Percentiles rank a stretch among this genome's conserved stretches.
These are phyloP conservation scores for Conopomorpha cramerella DNA, from an alignment of 1,140 invertebrate genomes.

Conservation along the genomic window DNA sequence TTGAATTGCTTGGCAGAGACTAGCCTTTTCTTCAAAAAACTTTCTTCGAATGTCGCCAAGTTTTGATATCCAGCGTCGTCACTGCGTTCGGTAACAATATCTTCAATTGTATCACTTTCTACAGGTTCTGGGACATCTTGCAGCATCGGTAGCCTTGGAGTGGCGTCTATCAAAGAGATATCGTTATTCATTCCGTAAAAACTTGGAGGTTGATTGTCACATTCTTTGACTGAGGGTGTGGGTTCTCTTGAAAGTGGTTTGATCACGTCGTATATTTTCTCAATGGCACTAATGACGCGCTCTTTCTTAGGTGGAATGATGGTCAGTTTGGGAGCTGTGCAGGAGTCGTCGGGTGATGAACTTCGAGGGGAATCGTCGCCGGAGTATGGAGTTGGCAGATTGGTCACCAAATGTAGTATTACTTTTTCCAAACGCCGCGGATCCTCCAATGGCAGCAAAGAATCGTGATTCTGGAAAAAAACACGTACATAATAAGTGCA, in stretches of 20 bases:
- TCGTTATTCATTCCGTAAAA: no score
- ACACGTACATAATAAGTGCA: no score
- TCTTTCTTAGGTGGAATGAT: conserved; percentile 56
- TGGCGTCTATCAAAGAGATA: no score
- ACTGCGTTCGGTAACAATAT: no score
- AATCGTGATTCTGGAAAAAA: conserved; percentile 11
- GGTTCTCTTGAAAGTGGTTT: conserved; percentile 7
- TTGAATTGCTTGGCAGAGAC: no score
- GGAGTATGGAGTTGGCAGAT: conserved; percentile 55
- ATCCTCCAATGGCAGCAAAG: conserved; percentile 61
- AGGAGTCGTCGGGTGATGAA: conserved; percentile 6
- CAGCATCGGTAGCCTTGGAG: no score
- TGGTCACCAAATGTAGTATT: conserved; percentile 70
- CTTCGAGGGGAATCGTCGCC: conserved; percentile 5
- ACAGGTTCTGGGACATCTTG: no score
- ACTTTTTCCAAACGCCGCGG: conserved; percentile 67
- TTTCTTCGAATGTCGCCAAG: no score
- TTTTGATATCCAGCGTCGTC: no score
- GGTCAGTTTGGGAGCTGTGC: conserved; percentile 21
- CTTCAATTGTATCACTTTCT: no score
- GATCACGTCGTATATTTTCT: conserved; percentile 40
- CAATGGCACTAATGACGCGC: conserved; percentile 55
- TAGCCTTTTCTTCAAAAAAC: no score
- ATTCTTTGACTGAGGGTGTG: background rate
- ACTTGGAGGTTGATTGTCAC: no score